Conservation (phyloP, 2,113 vertebrate genomes). For the Mixornis gularis region DNA sequence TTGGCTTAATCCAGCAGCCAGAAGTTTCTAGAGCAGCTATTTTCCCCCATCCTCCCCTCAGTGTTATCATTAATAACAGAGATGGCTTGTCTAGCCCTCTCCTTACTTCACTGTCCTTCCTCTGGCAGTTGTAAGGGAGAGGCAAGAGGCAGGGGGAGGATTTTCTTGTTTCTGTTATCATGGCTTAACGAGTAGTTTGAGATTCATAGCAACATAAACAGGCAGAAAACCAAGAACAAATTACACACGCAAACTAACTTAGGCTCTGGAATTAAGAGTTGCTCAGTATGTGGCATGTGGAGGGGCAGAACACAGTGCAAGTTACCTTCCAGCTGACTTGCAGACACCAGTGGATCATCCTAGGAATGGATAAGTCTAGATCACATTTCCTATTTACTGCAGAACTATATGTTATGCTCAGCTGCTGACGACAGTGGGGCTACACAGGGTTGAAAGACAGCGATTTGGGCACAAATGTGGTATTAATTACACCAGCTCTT, state of each 20-base stretch:
- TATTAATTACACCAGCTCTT: not conserved
- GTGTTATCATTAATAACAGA: not conserved
- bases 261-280: not conserved
- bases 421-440: not conserved
- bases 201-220: not conserved
- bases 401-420: not conserved
- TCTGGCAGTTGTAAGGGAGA: not conserved
- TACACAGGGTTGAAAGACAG: not conserved
- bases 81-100: not conserved
- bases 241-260: not conserved
- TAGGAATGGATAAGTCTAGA: not conserved
- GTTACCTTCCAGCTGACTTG: not conserved
- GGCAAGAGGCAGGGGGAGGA: not conserved
- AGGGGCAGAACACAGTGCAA: not conserved
- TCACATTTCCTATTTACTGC: not conserved
- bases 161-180: not conserved
- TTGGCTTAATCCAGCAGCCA: not conserved
- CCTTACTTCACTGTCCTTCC: not conserved
- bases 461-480: not conserved
- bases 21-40: constrained; percentile 4
- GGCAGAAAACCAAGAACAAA: not conserved
- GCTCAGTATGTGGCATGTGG: accelerated
- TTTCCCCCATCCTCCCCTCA: not conserved
- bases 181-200: not conserved
- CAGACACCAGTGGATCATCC: not conserved